Evolutionary conservation across 2,113 vertebrate species (phyloP), one percentile per base, ranked within the genome.

Genomic region (Rutilus rutilus): DNA sequence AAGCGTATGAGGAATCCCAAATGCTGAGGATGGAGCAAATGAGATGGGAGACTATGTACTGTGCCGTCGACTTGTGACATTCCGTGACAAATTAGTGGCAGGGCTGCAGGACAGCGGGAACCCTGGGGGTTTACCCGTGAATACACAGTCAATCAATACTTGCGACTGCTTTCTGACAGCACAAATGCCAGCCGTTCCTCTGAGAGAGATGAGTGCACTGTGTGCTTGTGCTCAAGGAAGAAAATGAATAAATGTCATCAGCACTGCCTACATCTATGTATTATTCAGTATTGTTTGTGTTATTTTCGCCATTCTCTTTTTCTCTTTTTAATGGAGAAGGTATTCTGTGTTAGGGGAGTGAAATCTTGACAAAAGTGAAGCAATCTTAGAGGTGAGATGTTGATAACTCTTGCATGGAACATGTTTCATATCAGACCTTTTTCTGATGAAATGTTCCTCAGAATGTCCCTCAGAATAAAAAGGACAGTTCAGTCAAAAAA

Each of bases 41-140:
- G 65, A 86, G 85, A 81, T 62, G 85, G 77, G 77, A 82, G 85
- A 81, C 69, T 74, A 59, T 81, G 78, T 27, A 74, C 54, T 86
- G 78, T 82, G 78, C 78, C n/a, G 78, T 60, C 54, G 27, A 62
- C 27, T 60, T 47, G 8, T 86, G 85, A 86, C 85, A 82, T 86
- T 86, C 85, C 65, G 12, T 86, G 78, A 86, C 85, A 86, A 86
- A 86, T 86, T 86, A 82, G 85, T 86, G 78, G 69, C 78, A 81
- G 17, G 85, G 23, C 67, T 81, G 69, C 78, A 86, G 85, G 85
- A 86, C 78, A 47, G 85, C 78, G 12, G 39, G 69, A 79, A 42
- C 85, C 47, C 67, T 23, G 45, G 85, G 85, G 85, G 78, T 71
- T 82, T 62, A 57, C 54, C 85, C 39, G 11, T 64, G 85, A 86